Evolutionary conservation across 1,140 invertebrate species (phyloP).

Genomic region (Drosophila insularis): DNA sequence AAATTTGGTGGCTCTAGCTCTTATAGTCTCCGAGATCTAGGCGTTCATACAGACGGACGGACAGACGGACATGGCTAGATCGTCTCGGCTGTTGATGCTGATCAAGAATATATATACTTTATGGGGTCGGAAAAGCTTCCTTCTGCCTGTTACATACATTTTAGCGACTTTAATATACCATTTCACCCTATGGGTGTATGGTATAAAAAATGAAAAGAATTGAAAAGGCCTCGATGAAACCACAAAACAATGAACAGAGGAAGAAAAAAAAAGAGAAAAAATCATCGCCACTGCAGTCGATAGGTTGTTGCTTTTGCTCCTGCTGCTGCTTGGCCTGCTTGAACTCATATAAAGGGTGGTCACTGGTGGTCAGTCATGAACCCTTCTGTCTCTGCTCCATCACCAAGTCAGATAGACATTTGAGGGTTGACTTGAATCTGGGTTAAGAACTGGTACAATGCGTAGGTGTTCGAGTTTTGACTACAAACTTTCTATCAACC

Average conservation of each 20-base stretch:
- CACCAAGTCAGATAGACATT: not conserved
- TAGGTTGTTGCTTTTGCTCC: constrained; percentile 24
- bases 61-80: too few species aligned
- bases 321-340: constrained; percentile 33
- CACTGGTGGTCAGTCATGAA: not conserved
- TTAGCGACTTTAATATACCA: too few species aligned
- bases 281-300: constrained; percentile 53
- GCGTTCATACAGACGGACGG: too few species aligned
- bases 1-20: too few species aligned
- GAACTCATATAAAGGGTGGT: constrained; percentile 24
- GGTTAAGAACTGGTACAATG: constrained; percentile 57
- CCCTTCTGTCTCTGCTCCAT: not conserved
- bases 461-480: constrained; percentile 24
- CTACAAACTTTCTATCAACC: constrained; percentile 9
- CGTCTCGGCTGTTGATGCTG: too few species aligned
- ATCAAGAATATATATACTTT: too few species aligned
- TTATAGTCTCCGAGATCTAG: too few species aligned
- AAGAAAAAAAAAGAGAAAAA: constrained; percentile 43
- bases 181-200: too few species aligned
- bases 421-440: constrained; percentile 43
- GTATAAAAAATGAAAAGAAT: constrained; percentile 55
- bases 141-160: too few species aligned
- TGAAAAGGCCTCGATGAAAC: constrained; percentile 62
- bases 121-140: too few species aligned
- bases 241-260: constrained; percentile 64